Conservation (phyloP, 2,888 invertebrate species). For the Alcis repandata region DNA sequence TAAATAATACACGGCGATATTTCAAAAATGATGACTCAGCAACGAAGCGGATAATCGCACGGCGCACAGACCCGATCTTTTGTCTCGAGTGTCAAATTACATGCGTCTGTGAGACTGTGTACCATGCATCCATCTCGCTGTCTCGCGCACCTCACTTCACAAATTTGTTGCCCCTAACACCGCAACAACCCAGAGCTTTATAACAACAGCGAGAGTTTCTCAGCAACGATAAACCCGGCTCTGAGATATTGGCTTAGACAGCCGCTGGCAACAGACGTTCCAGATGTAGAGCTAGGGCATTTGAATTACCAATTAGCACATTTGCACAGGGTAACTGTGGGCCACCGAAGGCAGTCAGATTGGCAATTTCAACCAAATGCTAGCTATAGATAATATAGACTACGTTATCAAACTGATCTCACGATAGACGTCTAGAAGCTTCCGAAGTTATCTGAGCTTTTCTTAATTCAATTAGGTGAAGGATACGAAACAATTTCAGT, state of each 20-base stretch:
- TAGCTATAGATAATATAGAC: slow-evolving; percentile 20
- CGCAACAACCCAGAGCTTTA: slow-evolving; percentile 14
- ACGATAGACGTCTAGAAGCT: slow-evolving; percentile 19
- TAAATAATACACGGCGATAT: slow-evolving; percentile 9
- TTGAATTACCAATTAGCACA: slow-evolving; percentile 41
- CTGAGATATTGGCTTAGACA: slow-evolving; percentile 34
- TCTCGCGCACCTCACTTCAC: slow-evolving; percentile 13
- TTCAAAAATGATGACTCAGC: slow-evolving; percentile 24
- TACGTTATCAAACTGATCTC: slow-evolving; percentile 22
- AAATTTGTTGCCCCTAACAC: slow-evolving; percentile 12
- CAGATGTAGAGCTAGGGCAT: slow-evolving; percentile 28
- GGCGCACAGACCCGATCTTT: slow-evolving; percentile 22
- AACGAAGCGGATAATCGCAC: slow-evolving; percentile 20
- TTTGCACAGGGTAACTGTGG: slow-evolving; percentile 38
- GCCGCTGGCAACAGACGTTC: slow-evolving; percentile 30
- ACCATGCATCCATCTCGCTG: slow-evolving; percentile 15
- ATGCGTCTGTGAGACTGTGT: slow-evolving; percentile 20
- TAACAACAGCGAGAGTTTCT: slow-evolving; percentile 20
- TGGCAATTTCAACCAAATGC: slow-evolving; percentile 30
- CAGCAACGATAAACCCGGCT: slow-evolving; percentile 22
- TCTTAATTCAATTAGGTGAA: slow-evolving; percentile 29
- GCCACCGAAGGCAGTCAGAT: slow-evolving; percentile 32
- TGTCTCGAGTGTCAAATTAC: slow-evolving; percentile 31
- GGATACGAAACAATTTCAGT: slow-evolving; percentile 26
- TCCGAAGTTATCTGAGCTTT: slow-evolving; percentile 17